A percentile compares a stretch with the other conserved stretches of the same genome.
Evolutionary conservation across 2,888 invertebrate species (phyloP).

Genomic region (Tenthredo distinguenda): DNA sequence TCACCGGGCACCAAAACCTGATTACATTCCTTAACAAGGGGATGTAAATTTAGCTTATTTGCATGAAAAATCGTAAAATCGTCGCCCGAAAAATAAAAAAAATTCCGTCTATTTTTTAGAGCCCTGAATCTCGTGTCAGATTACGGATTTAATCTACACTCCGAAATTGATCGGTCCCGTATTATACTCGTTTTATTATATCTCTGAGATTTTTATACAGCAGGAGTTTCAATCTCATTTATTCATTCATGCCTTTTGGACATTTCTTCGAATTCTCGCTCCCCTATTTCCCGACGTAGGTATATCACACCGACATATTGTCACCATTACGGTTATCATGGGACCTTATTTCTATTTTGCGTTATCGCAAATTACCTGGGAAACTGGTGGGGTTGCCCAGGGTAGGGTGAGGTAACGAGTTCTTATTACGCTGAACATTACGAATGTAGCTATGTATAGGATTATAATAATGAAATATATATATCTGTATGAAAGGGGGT

Average conservation of each 20-base stretch:
- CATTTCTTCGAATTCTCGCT: background rate
- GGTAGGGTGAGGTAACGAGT: background rate
- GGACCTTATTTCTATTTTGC: slow-evolving; percentile 20
- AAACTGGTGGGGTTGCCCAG: background rate
- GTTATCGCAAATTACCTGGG: slow-evolving; percentile 19
- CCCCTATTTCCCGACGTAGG: background rate
- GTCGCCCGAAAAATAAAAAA: background rate
- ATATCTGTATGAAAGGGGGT: background rate
- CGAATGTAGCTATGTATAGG: background rate
- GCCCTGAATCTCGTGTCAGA: background rate
- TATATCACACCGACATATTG: background rate
- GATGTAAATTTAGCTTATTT: slow-evolving; percentile 6
- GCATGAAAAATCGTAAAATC: slow-evolving; percentile 17
- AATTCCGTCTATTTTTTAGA: background rate
- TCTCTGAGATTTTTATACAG: background rate
- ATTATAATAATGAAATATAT: background rate
- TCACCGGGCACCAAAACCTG: slow-evolving; percentile 1
- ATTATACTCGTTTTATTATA: background rate
- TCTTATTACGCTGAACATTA: slow-evolving; percentile 17
- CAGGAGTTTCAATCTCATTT: background rate
- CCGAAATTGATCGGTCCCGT: background rate
- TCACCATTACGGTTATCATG: background rate
- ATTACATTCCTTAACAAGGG: slow-evolving; percentile 29
- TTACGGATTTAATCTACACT: background rate
- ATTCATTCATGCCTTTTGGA: background rate